Evolutionary conservation across 2,797 vertebrate genomes (phyloP), one percentile per base, ranked within the genome.

Genomic region (Gambelia wislizenii): DNA sequence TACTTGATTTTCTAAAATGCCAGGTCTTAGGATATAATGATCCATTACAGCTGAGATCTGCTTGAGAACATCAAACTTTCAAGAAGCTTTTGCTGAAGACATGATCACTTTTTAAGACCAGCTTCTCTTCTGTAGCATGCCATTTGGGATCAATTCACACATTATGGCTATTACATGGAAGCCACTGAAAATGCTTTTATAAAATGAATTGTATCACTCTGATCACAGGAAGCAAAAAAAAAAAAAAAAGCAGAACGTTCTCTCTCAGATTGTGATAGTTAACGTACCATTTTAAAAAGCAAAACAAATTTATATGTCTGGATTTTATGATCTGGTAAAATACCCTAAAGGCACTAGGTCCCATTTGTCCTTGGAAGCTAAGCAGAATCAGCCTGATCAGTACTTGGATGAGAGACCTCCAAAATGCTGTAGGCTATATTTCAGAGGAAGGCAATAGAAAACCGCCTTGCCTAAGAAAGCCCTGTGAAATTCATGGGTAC

Each of bases 1-100:
- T 72, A 25, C 84, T 0, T 0, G 78, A 7, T 86, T 86, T 42
- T 33, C 2, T 83, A 4, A 16, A 0, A 0, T 64, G 44, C 79
- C 22, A 47, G 16, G 7, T 84, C n/a, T 83, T 74, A n/a, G 91
- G 84, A 4, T 25, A 54, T 52, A 49, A 74, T 74, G 2, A 74
- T 79, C 16, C 49, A 6, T 81, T n/a, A 27, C 6, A 27, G 27
- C 74, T 6, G 49, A 49, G 22, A 4, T 75, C 18, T 80, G 14
- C 42, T 49, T 36, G 52, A 49, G 18, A 86, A 44, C 75, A 83
- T 70, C 33, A 33, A 84, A 12, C n/a, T 83, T 80, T 81, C 59
- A 1, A 33, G n/a, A 87, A 77, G 52, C 22, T 42, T 22, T 72
- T 22, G 86, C 42, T 44, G 33, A 75, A 87, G 70, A 2, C 72